phyloP scores from a whole-genome alignment of 2,888 invertebrate species.

The Trichogramma evanescens region DNA sequence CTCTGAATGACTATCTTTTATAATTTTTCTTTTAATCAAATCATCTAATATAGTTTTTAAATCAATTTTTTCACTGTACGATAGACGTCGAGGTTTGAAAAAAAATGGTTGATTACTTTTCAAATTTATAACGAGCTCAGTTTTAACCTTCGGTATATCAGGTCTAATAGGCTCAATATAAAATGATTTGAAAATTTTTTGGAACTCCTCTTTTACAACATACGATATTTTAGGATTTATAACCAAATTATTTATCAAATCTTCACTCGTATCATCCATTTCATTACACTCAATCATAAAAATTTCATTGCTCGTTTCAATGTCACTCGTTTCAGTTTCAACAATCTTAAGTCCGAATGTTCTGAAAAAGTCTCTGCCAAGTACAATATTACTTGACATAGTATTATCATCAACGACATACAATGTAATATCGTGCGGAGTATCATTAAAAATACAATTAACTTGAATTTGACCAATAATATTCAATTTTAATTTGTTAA shows the following conservation, averaged over 20 bases:
- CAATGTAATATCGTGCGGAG: not conserved
- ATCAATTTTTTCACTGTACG: constrained; percentile 10
- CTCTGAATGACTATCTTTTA: not conserved
- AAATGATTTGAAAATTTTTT: constrained; percentile 5
- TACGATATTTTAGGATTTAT: not conserved
- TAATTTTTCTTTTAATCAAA: not conserved
- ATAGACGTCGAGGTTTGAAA: constrained; percentile 16
- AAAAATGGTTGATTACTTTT: constrained; percentile 7
- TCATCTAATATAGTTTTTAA: not conserved
- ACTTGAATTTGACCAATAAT: not conserved
- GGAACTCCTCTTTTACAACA: not conserved
- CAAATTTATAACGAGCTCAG: not conserved
- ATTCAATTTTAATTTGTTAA: not conserved
- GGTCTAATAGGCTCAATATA: constrained; percentile 1
- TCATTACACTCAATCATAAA: not conserved
- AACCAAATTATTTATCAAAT: not conserved
- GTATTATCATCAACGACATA: not conserved
- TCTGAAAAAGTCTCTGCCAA: not conserved
- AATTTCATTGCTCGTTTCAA: not conserved
- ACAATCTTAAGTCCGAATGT: not conserved
- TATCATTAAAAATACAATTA: not conserved
- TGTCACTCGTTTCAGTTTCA: not conserved
- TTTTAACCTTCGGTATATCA: not conserved
- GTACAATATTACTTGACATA: not conserved
- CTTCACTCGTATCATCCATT: not conserved